A percentile compares a stretch with the other conserved stretches of the same genome.
Evolutionary conservation across 2,797 vertebrate species (phyloP).

Genomic region (Catharus ustulatus): DNA sequence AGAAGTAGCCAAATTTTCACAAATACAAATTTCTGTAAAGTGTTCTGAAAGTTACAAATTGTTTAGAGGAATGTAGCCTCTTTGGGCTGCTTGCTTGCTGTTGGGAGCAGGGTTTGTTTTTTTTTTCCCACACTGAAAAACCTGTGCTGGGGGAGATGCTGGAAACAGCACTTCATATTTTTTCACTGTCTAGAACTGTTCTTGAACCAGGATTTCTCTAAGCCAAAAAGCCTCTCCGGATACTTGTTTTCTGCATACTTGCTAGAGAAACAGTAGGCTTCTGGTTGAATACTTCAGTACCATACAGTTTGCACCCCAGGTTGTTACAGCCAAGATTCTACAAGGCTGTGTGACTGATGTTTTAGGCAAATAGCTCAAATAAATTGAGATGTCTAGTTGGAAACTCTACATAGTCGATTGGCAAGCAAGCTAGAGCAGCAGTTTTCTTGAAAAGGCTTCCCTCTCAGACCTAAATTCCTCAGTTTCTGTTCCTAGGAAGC

Average conservation of each 20-base stretch:
- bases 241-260: neutral
- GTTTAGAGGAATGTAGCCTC: neutral
- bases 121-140: neutral
- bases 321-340: slow-evolving; percentile 8
- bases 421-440: neutral
- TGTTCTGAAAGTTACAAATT: neutral
- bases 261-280: neutral
- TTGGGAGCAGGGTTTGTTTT: neutral
- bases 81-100: neutral
- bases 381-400: neutral
- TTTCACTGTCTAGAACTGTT: neutral
- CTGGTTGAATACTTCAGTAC: neutral
- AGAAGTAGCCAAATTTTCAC: neutral
- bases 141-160: neutral
- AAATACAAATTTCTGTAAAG: neutral
- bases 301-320: neutral
- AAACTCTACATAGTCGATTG: neutral
- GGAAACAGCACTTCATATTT: neutral
- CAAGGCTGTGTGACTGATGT: neutral
- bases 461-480: neutral
- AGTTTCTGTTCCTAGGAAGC: slow-evolving; percentile 43
- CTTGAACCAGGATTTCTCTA: neutral
- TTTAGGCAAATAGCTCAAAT: slow-evolving; percentile 7
- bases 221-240: neutral
- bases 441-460: slow-evolving; percentile 14